Conservation (phyloP, 2,888 invertebrate species). For the Machimus rusticus region DNA sequence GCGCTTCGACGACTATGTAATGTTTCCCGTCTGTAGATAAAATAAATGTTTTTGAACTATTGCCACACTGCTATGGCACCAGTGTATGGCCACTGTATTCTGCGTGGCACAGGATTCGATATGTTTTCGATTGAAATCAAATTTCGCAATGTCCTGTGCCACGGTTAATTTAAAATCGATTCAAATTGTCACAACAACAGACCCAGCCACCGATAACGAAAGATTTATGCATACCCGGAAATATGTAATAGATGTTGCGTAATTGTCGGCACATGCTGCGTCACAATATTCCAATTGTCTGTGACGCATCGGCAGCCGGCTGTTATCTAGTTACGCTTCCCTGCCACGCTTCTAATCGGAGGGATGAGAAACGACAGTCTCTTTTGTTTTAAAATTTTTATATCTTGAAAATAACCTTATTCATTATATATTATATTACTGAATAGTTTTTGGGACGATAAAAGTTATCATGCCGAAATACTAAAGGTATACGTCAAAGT, state of each 20-base stretch:
- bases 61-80: neutral
- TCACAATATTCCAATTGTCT: neutral
- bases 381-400: neutral
- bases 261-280: neutral
- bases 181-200: neutral
- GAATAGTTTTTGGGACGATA: no score
- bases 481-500: no score
- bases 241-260: neutral
- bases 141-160: neutral
- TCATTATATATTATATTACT: no score
- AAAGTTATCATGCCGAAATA: no score
- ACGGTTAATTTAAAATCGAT: neutral
- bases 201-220: neutral
- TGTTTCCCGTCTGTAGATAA: neutral
- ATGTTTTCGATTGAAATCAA: neutral
- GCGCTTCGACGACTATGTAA: neutral
- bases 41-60: neutral
- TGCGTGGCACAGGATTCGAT: neutral
- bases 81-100: neutral
- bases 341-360: neutral
- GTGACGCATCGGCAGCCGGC: neutral
- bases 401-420: neutral
- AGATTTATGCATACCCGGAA: neutral
- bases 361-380: neutral
- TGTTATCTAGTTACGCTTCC: neutral